phyloP scores from a whole-genome alignment of 1,140 invertebrate species.

The Neuroterus valhalla region DNA sequence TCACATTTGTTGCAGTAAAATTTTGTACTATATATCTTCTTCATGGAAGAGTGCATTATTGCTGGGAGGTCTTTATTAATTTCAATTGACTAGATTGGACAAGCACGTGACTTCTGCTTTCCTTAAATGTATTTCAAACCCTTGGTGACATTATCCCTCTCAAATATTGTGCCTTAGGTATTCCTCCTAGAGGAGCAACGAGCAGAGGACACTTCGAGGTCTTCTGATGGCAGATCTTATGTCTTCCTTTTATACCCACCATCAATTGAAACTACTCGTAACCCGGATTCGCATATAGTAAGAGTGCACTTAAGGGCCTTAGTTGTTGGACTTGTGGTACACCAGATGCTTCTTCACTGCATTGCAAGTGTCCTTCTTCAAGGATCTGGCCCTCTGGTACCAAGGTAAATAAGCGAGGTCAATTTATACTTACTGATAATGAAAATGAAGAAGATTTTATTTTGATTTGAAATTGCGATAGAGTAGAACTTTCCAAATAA shows the following conservation, averaged over 20 bases:
- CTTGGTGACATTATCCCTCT: conserved; percentile 3
- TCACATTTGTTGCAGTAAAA: no score
- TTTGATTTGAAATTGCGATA: no score
- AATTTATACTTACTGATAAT: no score
- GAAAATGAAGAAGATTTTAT: no score
- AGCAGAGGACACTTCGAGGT: conserved; percentile 58
- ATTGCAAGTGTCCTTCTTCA: conserved; percentile 90
- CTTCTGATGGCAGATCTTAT: conserved; percentile 87
- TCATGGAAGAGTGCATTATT: no score
- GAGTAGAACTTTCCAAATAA: no score
- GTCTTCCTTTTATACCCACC: conserved; percentile 92
- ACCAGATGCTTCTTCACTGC: conserved; percentile 93
- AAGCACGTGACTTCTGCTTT: conserved; percentile 14
- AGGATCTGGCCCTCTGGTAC: conserved; percentile 75
- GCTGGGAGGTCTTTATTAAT: no score
- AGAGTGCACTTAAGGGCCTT: conserved; percentile 90
- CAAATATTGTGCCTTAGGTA: conserved; percentile 73
- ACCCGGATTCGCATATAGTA: conserved; percentile 87
- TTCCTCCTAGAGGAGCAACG: conserved; percentile 82
- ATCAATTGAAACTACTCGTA: conserved; percentile 81
- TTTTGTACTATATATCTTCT: no score
- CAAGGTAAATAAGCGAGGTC: no score
- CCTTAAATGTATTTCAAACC: neutral
- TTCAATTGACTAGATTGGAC: neutral
- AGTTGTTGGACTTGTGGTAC: conserved; percentile 90